Base-by-base conservation (phyloP, 2,888 invertebrate genomes). In the Cepaea hortensis region DNA sequence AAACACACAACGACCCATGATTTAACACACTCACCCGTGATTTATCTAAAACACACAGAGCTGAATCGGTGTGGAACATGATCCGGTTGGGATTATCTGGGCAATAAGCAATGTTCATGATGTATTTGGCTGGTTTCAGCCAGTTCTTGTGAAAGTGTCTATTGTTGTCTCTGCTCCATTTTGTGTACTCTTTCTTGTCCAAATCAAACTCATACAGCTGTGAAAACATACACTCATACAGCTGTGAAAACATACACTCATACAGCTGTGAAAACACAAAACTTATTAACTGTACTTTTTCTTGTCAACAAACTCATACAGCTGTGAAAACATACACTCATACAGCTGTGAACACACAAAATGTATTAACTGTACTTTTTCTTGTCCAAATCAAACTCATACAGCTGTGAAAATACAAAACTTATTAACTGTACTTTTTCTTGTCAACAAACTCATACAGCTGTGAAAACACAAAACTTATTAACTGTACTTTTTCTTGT, bases 171-270 rank as follows among this genome's bases (percentile, higher is more conserved):
- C 95, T 95, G 18, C 96, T 96, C 95, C 97, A 96, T 83, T 95
- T 94, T 0, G 96, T 96, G 91, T 96, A 96, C 89, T 95, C 95
- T 91, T 95, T 96, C 76, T 95, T 95, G 5, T 93, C 92, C n/a
- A 97, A 93, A 92, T 96, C 96, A 93, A 96, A 98, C 94, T 98
- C 97, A 73, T 97, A 95, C 87, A 98, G 95, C 96, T 97, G 46
- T 5, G 6, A 23, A 46, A 5, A 55, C 11, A 55, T 9, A 55
- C 6, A 55, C 55, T 55, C 55, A 55, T 11, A 55, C 55, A 55
- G 55, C 55, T 55, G 55, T 55, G 7, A 55, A 55, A 6, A 55
- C 55, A 55, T 11, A 55, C 6, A 55, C 55, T 55, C 55, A 55
- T 11, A 55, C 55, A 55, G 55, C 55, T 1, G 55, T 55, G 7